A percentile compares a stretch with the other conserved stretches of the same genome.
phyloP scores from a whole-genome alignment of 2,113 vertebrate genomes.

The Dromiciops gliroides region DNA sequence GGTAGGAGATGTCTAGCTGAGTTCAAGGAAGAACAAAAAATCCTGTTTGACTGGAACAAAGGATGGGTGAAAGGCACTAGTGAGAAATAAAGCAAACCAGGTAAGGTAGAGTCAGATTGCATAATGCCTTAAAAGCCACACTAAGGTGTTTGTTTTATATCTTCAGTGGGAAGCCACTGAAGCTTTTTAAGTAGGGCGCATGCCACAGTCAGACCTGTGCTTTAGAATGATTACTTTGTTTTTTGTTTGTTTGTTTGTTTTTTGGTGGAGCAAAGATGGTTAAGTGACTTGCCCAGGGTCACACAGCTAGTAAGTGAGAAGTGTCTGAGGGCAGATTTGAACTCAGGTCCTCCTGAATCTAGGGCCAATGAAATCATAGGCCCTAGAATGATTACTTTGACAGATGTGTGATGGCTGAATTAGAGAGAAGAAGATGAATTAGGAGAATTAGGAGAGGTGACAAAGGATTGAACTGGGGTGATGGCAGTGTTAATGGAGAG shows the following conservation, averaged over 20 bases:
- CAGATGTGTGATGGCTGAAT: background rate
- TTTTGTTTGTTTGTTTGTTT: too few relatives aligned
- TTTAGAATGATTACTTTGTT: slow-evolving; percentile 2
- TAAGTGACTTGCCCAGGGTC: too few relatives aligned
- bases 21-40: too few relatives aligned
- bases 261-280: too few relatives aligned
- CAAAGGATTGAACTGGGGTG: background rate
- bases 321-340: too few relatives aligned
- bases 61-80: background rate
- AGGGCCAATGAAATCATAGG: too few relatives aligned
- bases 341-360: too few relatives aligned
- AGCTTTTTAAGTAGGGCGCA: slow-evolving; percentile 7
- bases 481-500: background rate
- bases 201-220: background rate
- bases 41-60: background rate
- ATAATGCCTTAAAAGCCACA: background rate
- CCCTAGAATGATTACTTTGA: background rate
- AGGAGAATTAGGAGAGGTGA: background rate
- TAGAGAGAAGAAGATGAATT: background rate
- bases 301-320: too few relatives aligned
- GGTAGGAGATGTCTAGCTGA: background rate
- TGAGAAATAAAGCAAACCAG: slow-evolving; percentile 9
- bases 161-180: background rate
- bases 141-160: slow-evolving; percentile 13
- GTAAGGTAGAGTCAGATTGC: background rate